Evolutionary conservation across 2,888 invertebrate genomes (phyloP), one percentile per base, ranked within the genome.

Genomic region (Meta bourneti): DNA sequence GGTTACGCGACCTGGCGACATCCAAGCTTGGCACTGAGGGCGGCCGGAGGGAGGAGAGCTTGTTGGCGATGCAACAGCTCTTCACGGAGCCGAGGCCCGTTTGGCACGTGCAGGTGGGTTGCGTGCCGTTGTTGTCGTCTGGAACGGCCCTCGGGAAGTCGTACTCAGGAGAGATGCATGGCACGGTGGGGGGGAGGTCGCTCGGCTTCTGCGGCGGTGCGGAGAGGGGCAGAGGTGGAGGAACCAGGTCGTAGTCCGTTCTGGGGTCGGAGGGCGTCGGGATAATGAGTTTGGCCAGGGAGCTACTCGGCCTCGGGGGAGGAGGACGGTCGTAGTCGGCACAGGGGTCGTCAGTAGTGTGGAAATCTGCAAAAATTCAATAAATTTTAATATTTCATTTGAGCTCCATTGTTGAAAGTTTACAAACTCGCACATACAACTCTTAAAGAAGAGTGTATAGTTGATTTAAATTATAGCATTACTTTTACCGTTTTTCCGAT

Each of bases 271-370:
- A 75, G 6, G 74, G 69, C 13, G 80, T 48, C 8, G 34, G 72
- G 48, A 48, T 11, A 2, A 48, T 9, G 19, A 69, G 34, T 61
- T 82, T 86, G 16, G 34, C n/a, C 2, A 71, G 8, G 13, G 61
- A 80, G 49, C 61, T 34, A 70, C 74, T 84, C 13, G 91, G 84
- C 13, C 88, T 79, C 48, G 88, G 91, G 9, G 91, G 91, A 51
- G 91, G 91, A 11, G 84, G 88, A n/a, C 83, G 77, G 34, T 91
- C 91, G 61, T 91, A 91, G 34, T 91, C 82, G 48, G 71, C 74
- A 72, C 71, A 74, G 19, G 90, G 90, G 54, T 86, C 86, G 20
- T 87, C 87, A 70, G 75, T 71, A 6, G 54, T 16, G n/a, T 20
- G 52, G 48, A 90, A 90, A 81, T 90, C 90, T 90, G 16, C 7